Conservation (phyloP, 2,113 vertebrate genomes). For the Eclectus roratus region DNA sequence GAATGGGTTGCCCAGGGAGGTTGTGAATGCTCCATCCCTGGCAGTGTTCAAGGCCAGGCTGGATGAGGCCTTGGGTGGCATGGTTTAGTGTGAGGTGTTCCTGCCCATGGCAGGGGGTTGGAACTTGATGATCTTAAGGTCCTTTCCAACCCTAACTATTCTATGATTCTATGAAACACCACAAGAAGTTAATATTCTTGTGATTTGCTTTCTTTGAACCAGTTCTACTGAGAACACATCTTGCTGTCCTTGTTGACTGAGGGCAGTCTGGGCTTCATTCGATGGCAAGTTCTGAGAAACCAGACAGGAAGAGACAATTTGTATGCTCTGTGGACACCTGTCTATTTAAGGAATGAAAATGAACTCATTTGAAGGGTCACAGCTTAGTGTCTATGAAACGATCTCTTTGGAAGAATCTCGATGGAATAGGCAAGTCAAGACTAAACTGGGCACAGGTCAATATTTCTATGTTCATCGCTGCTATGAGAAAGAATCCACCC, state of each 20-base stretch:
- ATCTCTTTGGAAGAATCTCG: neutral
- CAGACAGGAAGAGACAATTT: neutral
- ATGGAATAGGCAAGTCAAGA: slow-evolving; percentile 16
- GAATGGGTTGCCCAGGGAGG: too few species aligned
- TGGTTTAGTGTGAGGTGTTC: too few species aligned
- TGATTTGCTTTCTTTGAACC: neutral
- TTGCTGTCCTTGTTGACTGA: neutral
- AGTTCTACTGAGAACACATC: neutral
- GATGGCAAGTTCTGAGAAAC: neutral
- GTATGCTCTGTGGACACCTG: neutral
- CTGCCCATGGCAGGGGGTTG: too few species aligned
- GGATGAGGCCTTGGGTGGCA: too few species aligned
- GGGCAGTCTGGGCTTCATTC: neutral
- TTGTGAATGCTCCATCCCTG: too few species aligned
- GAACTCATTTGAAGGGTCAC: slow-evolving; percentile 41
- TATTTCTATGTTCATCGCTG: slow-evolving; percentile 1
- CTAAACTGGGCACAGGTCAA: slow-evolving; percentile 33
- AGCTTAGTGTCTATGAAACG: neutral
- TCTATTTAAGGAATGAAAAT: neutral
- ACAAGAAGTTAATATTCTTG: neutral
- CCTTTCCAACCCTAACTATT: too few species aligned
- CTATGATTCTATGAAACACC: too few species aligned
- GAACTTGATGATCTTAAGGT: too few species aligned
- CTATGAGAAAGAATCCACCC: neutral
- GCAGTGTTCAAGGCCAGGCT: too few species aligned